Conservation (phyloP, 2,797 vertebrate genomes). For the Leptodactylus fallax region DNA sequence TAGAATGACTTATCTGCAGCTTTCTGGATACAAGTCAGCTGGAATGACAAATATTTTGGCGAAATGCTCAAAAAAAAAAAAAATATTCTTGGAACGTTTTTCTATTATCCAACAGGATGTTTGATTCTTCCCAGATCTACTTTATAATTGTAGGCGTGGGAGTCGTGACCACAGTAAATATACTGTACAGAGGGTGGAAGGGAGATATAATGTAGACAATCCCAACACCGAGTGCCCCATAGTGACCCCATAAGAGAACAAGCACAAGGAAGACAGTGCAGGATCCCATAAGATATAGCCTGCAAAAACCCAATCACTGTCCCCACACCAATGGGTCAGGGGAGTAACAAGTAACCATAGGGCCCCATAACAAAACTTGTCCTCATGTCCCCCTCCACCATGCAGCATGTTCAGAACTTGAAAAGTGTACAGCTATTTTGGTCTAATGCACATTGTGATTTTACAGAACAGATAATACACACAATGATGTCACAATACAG, state of each 20-base stretch:
- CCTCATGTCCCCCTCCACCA: no score
- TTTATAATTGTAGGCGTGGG: constrained; percentile 37
- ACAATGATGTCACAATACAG: no score
- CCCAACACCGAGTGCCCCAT: neutral
- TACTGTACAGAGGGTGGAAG: neutral
- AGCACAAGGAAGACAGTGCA: neutral
- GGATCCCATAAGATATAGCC: neutral
- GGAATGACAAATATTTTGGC: constrained; percentile 56
- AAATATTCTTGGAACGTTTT: constrained; percentile 41
- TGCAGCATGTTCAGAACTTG: no score
- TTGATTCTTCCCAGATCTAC: constrained; percentile 43
- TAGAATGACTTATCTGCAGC: constrained; percentile 45
- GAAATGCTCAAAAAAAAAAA: constrained; percentile 17
- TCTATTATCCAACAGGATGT: constrained; percentile 36
- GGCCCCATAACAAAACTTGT: no score
- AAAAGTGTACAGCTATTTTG: no score
- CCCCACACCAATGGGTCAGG: no score
- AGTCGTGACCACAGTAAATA: neutral
- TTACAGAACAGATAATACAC: no score
- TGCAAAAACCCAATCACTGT: no score
- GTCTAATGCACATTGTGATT: no score
- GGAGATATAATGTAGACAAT: neutral
- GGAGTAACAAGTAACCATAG: no score
- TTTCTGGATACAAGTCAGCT: constrained; percentile 42
- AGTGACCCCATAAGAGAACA: neutral